Conservation (phyloP, 2,888 invertebrate genomes). For the Steinernema carpocapsae region DNA sequence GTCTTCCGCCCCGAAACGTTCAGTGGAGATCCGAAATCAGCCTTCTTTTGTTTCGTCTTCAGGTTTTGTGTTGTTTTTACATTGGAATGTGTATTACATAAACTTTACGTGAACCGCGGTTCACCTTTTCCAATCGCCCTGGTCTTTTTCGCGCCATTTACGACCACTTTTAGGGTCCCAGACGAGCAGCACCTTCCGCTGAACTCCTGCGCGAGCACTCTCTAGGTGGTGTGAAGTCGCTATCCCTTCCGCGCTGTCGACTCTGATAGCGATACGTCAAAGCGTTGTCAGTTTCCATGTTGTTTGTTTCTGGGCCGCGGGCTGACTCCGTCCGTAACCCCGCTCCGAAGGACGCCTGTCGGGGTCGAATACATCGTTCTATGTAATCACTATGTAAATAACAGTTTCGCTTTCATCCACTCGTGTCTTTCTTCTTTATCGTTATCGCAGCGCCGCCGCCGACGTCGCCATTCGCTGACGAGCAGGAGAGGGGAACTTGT, state of each 20-base stretch:
- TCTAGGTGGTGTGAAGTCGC: too few species aligned
- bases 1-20: too few species aligned
- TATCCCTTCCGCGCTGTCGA: not conserved
- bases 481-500: constrained; percentile 8
- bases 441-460: constrained; percentile 11
- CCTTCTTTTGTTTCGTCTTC: too few species aligned
- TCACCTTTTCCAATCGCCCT: too few species aligned
- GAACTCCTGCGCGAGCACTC: too few species aligned
- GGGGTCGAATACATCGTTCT: constrained; percentile 25
- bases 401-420: constrained; percentile 34
- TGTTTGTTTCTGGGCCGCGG: constrained; percentile 18
- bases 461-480: constrained; percentile 6
- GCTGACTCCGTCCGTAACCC: constrained; percentile 6
- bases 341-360: constrained; percentile 6
- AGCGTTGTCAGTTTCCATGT: constrained; percentile 4
- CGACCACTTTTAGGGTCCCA: too few species aligned
- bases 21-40: too few species aligned
- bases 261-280: constrained; percentile 4
- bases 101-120: too few species aligned
- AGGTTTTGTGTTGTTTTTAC: too few species aligned
- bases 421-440: not conserved
- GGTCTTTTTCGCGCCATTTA: too few species aligned
- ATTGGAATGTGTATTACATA: too few species aligned
- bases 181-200: too few species aligned
- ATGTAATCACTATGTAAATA: constrained; percentile 33